These are phyloP conservation scores for Glomeris maerens DNA, from an alignment of 1,140 invertebrate genomes.

Conservation along the genomic window DNA sequence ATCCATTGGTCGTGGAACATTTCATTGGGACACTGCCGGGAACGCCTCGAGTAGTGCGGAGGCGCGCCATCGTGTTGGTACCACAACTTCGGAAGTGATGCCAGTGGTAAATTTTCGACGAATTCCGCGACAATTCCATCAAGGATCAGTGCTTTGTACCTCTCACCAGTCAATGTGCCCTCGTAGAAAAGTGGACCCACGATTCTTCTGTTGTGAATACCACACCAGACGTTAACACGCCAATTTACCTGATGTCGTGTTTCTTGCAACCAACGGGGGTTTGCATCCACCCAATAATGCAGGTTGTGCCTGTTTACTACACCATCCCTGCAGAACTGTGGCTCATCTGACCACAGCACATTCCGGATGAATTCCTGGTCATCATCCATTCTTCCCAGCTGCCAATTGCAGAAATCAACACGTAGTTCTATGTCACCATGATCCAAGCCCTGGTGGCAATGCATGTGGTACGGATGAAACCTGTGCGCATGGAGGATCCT, in stretches of 20 bases:
- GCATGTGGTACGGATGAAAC: conserved; percentile 4
- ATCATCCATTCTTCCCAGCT: background rate
- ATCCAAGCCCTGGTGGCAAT: conserved; percentile 3
- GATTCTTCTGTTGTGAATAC: background rate
- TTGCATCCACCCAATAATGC: conserved; percentile 6
- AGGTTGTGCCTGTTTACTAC: conserved; percentile 8
- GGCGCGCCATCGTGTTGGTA: conserved; percentile 32
- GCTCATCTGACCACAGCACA: conserved; percentile 8
- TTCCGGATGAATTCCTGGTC: background rate
- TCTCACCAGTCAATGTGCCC: background rate
- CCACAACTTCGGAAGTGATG: conserved; percentile 1
- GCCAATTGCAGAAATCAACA: conserved; percentile 5
- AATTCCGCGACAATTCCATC: background rate
- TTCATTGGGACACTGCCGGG: conserved; percentile 24
- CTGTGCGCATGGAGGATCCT: background rate
- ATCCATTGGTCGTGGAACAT: conserved; percentile 30
- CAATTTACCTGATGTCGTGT: conserved; percentile 1
- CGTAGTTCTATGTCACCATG: background rate
- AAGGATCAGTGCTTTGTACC: background rate
- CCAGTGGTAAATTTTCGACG: background rate
- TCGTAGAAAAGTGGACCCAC: conserved; percentile 4
- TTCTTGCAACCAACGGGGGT: conserved; percentile 9
- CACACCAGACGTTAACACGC: conserved; percentile 9
- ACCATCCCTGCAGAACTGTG: conserved; percentile 8
- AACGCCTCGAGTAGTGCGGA: conserved; percentile 23